Conservation (phyloP, 2,113 vertebrate species). For the Mixornis gularis region DNA sequence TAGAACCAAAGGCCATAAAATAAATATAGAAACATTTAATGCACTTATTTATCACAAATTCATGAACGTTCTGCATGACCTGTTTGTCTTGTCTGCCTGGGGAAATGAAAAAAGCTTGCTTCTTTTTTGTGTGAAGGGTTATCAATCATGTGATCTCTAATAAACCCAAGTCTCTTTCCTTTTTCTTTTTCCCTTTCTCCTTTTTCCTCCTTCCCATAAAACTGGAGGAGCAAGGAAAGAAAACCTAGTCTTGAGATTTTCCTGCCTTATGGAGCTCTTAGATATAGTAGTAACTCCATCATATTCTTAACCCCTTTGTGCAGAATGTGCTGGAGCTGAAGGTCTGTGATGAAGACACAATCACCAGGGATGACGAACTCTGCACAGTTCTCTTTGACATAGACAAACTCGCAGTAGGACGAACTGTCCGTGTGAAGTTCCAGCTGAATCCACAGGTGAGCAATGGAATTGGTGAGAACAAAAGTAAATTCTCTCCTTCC, state of each 20-base stretch:
- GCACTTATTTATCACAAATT: neutral
- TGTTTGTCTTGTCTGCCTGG: neutral
- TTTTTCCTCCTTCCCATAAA: neutral
- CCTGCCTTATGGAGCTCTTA: neutral
- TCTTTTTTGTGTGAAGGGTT: neutral
- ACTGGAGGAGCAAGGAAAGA: neutral
- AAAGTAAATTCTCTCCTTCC: neutral
- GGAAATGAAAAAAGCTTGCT: neutral
- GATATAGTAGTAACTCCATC: neutral
- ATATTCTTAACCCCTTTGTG: neutral
- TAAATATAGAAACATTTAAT: neutral
- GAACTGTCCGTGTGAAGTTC: constrained; percentile 70
- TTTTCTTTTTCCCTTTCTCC: neutral
- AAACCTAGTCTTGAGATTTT: neutral
- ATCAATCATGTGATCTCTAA: neutral
- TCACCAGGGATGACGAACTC: constrained; percentile 74
- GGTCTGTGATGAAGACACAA: constrained; percentile 70
- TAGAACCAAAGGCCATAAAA: neutral
- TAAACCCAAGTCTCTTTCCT: neutral
- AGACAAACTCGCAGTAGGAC: constrained; percentile 69
- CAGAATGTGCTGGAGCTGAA: constrained; percentile 75
- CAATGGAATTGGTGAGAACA: neutral
- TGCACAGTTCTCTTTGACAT: constrained; percentile 76
- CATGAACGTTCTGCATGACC: neutral
- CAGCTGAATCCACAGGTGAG: constrained; percentile 73